Conservation (phyloP, 2,888 invertebrate genomes). For the Hemaris fuciformis region DNA sequence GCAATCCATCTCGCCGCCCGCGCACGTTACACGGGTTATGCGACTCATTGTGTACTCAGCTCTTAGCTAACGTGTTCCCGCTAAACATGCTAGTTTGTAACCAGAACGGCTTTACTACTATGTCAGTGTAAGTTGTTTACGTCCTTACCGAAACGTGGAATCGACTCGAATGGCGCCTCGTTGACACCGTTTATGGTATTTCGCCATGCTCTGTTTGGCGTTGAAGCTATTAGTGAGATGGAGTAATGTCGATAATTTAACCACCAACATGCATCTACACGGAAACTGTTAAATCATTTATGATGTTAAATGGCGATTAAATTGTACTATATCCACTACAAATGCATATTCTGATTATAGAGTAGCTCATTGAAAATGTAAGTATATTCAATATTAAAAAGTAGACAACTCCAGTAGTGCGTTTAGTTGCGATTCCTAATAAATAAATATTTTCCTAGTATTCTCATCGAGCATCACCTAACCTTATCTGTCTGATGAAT, state of each 20-base stretch:
- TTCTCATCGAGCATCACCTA: too few relatives aligned
- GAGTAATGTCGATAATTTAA: neutral
- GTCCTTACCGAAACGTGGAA: constrained; percentile 1
- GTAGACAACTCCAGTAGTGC: too few relatives aligned
- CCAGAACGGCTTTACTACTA: constrained; percentile 1
- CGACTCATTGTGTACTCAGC: constrained; percentile 36
- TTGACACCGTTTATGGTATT: constrained; percentile 8
- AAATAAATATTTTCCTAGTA: too few relatives aligned
- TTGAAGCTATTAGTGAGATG: neutral
- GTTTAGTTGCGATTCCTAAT: too few relatives aligned
- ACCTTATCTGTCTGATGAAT: too few relatives aligned
- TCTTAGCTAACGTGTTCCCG: constrained; percentile 26
- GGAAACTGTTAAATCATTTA: neutral
- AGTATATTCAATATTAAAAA: too few relatives aligned
- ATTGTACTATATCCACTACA: neutral
- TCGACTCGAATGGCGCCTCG: neutral
- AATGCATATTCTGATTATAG: too few relatives aligned
- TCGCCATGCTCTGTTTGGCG: neutral
- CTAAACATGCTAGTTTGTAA: constrained; percentile 12
- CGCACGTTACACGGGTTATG: constrained; percentile 33
- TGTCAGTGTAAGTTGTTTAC: constrained; percentile 2
- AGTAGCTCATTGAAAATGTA: too few relatives aligned
- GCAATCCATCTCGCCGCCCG: constrained; percentile 22
- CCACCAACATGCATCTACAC: neutral
- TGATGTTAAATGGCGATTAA: neutral